These are phyloP conservation scores for Spermophilus dauricus DNA, from an alignment of 2,113 vertebrate genomes.

Conservation along the genomic window DNA sequence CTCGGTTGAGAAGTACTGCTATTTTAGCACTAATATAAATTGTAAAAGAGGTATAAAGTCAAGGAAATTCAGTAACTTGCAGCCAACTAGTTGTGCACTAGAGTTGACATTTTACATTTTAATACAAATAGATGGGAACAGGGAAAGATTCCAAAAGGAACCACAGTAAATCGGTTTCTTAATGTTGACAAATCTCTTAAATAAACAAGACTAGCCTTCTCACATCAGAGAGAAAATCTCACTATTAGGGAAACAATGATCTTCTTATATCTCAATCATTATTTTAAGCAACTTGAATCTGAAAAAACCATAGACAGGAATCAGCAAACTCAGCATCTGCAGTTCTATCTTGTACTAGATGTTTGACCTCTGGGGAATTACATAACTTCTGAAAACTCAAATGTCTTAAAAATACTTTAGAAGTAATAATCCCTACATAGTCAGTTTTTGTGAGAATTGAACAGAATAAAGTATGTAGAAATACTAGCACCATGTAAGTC, in stretches of 20 bases:
- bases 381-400: neutral
- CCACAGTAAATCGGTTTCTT: neutral
- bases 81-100: neutral
- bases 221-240: neutral
- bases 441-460: neutral
- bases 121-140: neutral
- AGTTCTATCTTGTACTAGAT: neutral
- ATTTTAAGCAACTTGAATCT: neutral
- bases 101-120: neutral
- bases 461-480: neutral
- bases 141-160: neutral
- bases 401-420: neutral
- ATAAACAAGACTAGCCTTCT: neutral
- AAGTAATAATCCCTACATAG: neutral
- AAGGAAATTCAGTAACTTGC: neutral
- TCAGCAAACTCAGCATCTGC: neutral
- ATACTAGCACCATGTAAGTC: neutral
- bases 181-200: neutral
- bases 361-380: neutral
- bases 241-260: conserved; percentile 1
- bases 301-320: neutral
- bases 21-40: neutral
- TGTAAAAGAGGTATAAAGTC: neutral
- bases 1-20: neutral
- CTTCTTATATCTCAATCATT: neutral